A percentile compares a stretch with the other conserved stretches of the same genome.
These are phyloP conservation scores for Diaprepes abbreviatus DNA, from an alignment of 2,888 invertebrate genomes.

Conservation along the genomic window DNA sequence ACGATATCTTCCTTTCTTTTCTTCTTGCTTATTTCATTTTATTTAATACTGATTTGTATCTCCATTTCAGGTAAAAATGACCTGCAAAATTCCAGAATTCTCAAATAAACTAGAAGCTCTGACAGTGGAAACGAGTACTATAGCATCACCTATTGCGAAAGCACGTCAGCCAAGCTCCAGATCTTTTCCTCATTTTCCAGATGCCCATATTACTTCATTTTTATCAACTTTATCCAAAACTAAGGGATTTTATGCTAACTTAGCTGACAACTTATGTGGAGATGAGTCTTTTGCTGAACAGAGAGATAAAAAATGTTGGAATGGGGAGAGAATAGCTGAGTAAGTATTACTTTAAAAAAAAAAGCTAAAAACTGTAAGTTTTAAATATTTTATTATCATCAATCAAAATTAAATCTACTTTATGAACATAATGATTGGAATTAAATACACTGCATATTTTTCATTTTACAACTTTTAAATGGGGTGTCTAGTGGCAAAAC, in stretches of 20 bases:
- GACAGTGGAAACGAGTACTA: conserved; percentile 54
- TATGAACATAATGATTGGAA: no score
- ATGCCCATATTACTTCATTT: conserved; percentile 76
- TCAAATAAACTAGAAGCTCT: conserved; percentile 58
- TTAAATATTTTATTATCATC: no score
- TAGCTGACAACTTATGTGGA: conserved; percentile 85
- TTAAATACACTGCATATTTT: no score
- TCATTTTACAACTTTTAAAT: no score
- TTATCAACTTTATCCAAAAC: conserved; percentile 77
- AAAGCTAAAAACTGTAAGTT: no score
- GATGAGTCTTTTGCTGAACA: conserved; percentile 78
- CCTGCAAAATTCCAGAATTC: conserved; percentile 68
- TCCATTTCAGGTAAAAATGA: conserved; percentile 71
- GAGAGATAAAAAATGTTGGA: conserved; percentile 83
- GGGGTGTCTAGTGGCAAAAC: no score
- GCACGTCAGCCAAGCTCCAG: conserved; percentile 65
- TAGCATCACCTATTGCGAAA: conserved; percentile 53
- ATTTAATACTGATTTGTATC: no score
- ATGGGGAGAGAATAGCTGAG: conserved; percentile 83
- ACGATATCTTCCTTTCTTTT: no score
- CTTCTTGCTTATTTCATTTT: no score
- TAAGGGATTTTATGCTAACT: conserved; percentile 85
- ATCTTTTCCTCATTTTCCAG: conserved; percentile 72
- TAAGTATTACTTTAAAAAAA: no score
- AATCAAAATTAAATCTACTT: no score